Base-by-base conservation (phyloP, 2,888 invertebrate species). In the Odontothrips loti region DNA sequence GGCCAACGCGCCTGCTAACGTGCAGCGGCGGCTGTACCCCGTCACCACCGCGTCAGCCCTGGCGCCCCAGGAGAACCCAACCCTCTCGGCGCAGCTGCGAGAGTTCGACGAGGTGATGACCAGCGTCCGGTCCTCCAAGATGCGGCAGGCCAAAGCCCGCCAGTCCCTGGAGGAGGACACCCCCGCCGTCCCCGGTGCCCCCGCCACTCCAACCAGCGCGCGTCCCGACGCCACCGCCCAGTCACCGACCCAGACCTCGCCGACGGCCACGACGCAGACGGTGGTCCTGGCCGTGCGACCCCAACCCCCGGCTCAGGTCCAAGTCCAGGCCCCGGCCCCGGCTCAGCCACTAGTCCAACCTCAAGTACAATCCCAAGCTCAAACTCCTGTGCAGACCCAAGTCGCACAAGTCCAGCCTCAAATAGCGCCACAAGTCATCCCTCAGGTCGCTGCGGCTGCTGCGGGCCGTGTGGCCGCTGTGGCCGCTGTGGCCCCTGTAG, bases 71-170 rank as follows among this genome's bases (percentile, higher is more conserved):
- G 68, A 23, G 23, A 75, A 75, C 68, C 23, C n/a, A 1, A 75
- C 27, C 27, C 68, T 75, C 23, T 23, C n/a, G 68, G 68, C 23
- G 27, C 68, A 75, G 68, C 68, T 75, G 23, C 68, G n/a, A 11
- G 68, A 75, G 68, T 75, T 75, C 68, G 68, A 75, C 23, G n/a
- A n/a, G 68, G 68, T 75, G 68, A 43, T 43, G 34, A 43, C 34
- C 3, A 43, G 34, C 34, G 34, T 43, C 34, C 34, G 34, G 3
- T 43, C 34, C 34, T 43, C 34, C 68, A 75, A n/a, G 8, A 75
- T 27, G 68, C 68, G 68, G 23, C 68, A 75, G 68, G 23, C 23
- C 68, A 75, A 75, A 27, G 68, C n/a, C 1, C 68, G 68, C 27
- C 68, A 75, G 68, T 75, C 68, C 11, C 68, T 75, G 68, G 27